Conservation (phyloP, 2,888 invertebrate species). For the Pyrrhosoma nymphula region DNA sequence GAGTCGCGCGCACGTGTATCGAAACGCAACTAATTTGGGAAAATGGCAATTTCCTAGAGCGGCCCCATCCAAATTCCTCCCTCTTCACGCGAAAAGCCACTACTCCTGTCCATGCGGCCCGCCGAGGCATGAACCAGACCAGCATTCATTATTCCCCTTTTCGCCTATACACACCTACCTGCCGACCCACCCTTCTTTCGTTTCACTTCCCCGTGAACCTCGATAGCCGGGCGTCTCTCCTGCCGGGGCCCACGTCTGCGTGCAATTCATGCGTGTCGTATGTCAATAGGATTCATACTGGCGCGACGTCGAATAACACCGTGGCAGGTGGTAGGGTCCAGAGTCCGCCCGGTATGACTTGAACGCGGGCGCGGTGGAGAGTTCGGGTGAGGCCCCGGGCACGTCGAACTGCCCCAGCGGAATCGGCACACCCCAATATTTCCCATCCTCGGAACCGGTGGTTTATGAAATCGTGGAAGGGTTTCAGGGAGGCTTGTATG, state of each 20-base stretch:
- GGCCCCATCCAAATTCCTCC: neutral
- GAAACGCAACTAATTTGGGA: neutral
- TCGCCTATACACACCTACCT: neutral
- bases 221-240: neutral
- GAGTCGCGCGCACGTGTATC: neutral
- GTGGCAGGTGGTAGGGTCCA: neutral
- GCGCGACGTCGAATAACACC: constrained; percentile 15
- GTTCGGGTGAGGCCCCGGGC: too few species aligned
- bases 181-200: neutral
- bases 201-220: neutral
- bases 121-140: neutral
- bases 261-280: neutral
- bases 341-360: too few species aligned
- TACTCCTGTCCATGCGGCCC: neutral
- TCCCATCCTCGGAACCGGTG: neutral
- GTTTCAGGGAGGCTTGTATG: neutral
- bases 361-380: too few species aligned
- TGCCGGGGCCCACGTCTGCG: neutral
- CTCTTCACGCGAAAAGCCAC: neutral
- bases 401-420: neutral
- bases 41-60: constrained; percentile 7
- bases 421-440: neutral
- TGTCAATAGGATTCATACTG: neutral
- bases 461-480: neutral
- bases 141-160: neutral